Percentiles rank a stretch among this genome's conserved stretches.
Evolutionary conservation across 2,113 vertebrate species (phyloP).

Genomic region (Ptyas mucosa): DNA sequence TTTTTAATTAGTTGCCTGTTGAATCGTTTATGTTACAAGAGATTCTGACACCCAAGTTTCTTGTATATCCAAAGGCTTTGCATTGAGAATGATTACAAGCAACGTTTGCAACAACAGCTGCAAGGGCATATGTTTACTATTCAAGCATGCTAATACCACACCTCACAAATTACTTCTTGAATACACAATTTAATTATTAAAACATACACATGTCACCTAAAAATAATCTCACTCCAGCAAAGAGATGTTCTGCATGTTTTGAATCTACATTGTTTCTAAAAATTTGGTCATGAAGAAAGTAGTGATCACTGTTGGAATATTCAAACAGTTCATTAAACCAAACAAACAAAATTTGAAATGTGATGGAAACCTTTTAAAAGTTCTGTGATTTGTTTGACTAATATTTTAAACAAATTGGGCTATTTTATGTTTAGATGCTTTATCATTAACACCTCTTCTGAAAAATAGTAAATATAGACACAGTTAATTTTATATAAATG

Average conservation of each 20-base stretch:
- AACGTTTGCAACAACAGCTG: constrained; percentile 69
- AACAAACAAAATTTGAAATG: not conserved
- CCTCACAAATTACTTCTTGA: constrained; percentile 46
- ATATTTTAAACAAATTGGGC: not conserved
- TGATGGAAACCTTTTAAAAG: not conserved
- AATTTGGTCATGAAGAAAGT: not conserved
- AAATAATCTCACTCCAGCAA: not conserved
- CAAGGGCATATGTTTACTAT: constrained; percentile 55
- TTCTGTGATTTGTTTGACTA: not conserved
- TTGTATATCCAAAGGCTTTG: constrained; percentile 67
- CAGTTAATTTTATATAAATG: not conserved
- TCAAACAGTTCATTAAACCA: not conserved
- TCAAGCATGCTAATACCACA: constrained; percentile 45
- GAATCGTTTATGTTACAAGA: constrained; percentile 56
- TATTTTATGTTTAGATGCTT: not conserved
- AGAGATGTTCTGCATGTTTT: not conserved
- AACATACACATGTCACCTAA: not conserved
- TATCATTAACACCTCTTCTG: not conserved
- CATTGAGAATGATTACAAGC: constrained; percentile 62
- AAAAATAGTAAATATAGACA: not conserved
- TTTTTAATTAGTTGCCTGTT: constrained; percentile 65
- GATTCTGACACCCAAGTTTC: constrained; percentile 66
- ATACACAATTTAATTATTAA: constrained; percentile 44
- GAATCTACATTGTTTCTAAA: not conserved
- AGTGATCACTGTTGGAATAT: not conserved